Conservation (phyloP, 2,888 invertebrate genomes). For the Sphaerophoria rueppellii region DNA sequence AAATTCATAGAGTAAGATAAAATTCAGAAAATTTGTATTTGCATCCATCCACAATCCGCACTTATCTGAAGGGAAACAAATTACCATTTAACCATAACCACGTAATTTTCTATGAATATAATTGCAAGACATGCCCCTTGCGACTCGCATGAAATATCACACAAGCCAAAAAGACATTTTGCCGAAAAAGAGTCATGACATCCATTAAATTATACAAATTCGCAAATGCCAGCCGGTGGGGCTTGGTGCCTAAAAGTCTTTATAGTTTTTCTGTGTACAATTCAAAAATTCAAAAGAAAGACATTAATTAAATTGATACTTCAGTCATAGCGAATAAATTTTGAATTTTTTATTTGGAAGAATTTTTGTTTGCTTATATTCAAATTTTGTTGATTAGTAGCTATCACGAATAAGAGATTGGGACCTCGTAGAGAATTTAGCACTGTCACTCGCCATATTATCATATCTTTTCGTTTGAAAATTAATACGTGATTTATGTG, state of each 20-base stretch:
- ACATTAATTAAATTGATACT: neutral
- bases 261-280: neutral
- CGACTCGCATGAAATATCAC: neutral
- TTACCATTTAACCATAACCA: too few species aligned
- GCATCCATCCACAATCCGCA: too few species aligned
- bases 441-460: neutral
- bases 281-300: neutral
- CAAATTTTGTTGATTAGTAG: neutral
- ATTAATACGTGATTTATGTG: constrained; percentile 40
- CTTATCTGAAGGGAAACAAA: too few species aligned
- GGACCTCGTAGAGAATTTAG: neutral
- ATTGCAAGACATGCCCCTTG: too few species aligned
- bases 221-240: neutral
- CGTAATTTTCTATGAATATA: too few species aligned
- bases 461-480: neutral
- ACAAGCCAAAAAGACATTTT: neutral
- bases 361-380: neutral
- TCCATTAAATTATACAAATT: constrained; percentile 4
- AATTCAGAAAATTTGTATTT: too few species aligned
- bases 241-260: neutral
- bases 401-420: neutral
- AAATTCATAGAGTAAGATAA: too few species aligned
- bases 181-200: constrained; percentile 11
- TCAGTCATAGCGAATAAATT: neutral
- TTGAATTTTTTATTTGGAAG: neutral